These are phyloP conservation scores for Poliocrania exsul DNA, from an alignment of 2,797 vertebrate species.

Conservation along the genomic window DNA sequence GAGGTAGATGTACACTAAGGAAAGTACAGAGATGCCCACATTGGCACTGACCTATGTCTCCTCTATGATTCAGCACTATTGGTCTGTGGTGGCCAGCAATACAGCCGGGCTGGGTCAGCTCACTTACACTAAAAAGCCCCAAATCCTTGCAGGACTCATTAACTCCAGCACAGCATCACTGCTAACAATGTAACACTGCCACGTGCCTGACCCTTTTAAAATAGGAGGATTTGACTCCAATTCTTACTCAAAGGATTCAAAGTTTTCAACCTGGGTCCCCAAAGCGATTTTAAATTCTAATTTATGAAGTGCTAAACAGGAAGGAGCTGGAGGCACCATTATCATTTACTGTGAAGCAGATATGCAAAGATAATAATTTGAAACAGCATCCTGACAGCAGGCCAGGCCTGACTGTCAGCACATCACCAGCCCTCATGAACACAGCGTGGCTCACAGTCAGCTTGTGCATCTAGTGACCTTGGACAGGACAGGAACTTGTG, in stretches of 20 bases:
- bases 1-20: background rate
- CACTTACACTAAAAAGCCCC: background rate
- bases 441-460: background rate
- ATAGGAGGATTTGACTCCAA: background rate
- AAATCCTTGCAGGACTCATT: background rate
- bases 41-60: background rate
- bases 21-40: background rate
- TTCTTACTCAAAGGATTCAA: background rate
- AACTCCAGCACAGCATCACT: background rate
- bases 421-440: accelerated
- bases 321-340: background rate
- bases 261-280: background rate
- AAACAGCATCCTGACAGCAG: background rate
- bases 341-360: background rate
- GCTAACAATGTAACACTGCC: background rate
- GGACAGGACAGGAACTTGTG: background rate
- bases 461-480: background rate
- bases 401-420: background rate
- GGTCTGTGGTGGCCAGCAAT: background rate
- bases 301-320: slow-evolving; percentile 9
- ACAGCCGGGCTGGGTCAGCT: background rate
- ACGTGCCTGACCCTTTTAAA: background rate
- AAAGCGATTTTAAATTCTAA: background rate
- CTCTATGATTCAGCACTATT: background rate
- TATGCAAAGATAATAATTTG: background rate